These are phyloP conservation scores for Pyrgilauda ruficollis DNA, from an alignment of 2,113 vertebrate species.

Conservation along the genomic window DNA sequence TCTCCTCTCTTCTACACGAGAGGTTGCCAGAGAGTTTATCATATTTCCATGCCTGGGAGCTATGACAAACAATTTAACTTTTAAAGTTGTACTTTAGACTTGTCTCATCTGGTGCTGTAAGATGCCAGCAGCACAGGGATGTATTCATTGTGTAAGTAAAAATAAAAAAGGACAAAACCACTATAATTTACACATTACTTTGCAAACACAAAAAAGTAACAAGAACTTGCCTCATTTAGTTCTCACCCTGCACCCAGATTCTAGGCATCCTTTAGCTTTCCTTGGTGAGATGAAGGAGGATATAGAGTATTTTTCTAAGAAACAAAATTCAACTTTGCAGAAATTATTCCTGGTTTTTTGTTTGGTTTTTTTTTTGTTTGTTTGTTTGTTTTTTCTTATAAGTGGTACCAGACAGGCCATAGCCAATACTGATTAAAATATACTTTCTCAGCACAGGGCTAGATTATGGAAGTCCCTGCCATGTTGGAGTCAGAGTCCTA, in stretches of 20 bases:
- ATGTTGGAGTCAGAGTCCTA: rapidly evolving
- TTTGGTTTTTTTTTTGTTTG: too few species aligned
- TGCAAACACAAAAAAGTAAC: neutral
- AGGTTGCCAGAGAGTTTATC: neutral
- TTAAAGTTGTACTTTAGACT: neutral
- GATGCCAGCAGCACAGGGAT: neutral
- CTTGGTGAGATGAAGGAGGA: neutral
- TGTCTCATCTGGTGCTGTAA: neutral
- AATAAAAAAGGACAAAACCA: neutral
- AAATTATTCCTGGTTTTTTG: neutral
- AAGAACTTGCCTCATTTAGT: neutral
- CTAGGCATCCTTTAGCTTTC: neutral
- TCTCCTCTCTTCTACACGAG: neutral
- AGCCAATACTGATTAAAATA: neutral
- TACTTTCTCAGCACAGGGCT: neutral
- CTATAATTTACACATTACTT: neutral
- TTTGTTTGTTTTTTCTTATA: neutral
- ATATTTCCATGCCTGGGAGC: neutral
- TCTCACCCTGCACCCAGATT: neutral
- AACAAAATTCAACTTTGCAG: neutral
- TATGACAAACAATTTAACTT: neutral
- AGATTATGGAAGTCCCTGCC: neutral
- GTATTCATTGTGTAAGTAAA: neutral
- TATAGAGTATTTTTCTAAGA: neutral
- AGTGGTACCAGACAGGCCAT: neutral